Base-by-base conservation (phyloP, 2,888 invertebrate species). In the Acanthosepion pharaonis region DNA sequence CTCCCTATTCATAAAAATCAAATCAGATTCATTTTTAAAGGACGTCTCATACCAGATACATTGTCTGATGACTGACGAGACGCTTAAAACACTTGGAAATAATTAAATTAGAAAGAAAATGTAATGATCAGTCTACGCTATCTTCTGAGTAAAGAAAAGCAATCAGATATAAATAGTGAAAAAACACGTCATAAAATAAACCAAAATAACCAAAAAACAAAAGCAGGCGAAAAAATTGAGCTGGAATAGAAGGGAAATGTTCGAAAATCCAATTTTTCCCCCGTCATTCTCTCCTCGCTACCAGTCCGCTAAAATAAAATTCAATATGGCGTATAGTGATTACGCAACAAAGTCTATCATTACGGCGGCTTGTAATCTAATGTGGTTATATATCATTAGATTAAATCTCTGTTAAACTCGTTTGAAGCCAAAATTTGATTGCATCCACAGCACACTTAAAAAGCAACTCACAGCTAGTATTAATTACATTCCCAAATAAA, bases 341-440 rank as follows among this genome's bases (percentile, higher is more conserved):
- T 78, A 33, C 78, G 78, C 18, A 78, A 78, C 78, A 78, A 78
- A 78, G 78, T 78, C 78, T 11, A 78, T 78, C 78, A 78, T 33
- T 33, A 78, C 23, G 78, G n/a, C 78, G n/a, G 78, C 15, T n/a
- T n/a, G 5, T 78, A 78, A n/a, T 78, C 78, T 78, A 78, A 78
- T 78, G 78, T n/a, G 78, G 78, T 78, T 78, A 78, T 78, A 78
- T 78, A 78, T 78, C 78, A 78, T 78, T 78, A 78, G 78, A 78
- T 78, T 78, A 78, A 78, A 78, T 78, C 78, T n/a, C n/a, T 78
- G 78, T 78, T 78, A 78, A 78, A 78, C n/a, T 78, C 78, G 78
- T 78, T 78, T 78, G 78, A 78, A 78, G 78, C n/a, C n/a, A n/a
- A 78, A 78, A 78, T 78, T 78, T 78, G 78, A 78, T 78, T 78